Conservation (phyloP, 2,888 invertebrate species). For the Phragmatobia fuliginosa region DNA sequence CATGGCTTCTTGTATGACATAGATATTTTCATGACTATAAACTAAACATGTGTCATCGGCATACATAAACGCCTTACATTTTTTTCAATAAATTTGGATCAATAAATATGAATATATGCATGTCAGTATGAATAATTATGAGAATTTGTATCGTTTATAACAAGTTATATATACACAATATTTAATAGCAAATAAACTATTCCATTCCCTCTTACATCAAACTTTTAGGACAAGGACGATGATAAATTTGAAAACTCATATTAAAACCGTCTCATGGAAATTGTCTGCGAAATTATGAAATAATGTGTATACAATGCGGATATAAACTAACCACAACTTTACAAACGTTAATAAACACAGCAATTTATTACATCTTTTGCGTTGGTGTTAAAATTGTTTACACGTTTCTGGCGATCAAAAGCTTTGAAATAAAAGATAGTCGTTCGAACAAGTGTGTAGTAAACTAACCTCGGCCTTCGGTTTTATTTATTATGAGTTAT, state of each 20-base stretch:
- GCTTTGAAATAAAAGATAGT: constrained; percentile 28
- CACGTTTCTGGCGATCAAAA: constrained; percentile 27
- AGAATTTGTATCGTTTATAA: no score
- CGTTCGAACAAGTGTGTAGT: constrained; percentile 29
- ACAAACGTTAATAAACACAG: neutral
- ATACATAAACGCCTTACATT: no score
- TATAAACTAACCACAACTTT: constrained; percentile 1
- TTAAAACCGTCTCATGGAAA: neutral
- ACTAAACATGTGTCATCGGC: no score
- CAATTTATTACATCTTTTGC: constrained; percentile 15
- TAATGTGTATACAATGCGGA: constrained; percentile 2
- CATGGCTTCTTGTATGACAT: no score
- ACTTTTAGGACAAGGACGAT: neutral
- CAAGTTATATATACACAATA: no score
- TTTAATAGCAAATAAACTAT: no score
- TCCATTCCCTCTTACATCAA: neutral
- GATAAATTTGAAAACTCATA: neutral
- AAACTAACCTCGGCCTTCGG: constrained; percentile 27
- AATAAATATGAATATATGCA: no score
- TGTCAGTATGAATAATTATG: no score
- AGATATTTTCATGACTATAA: no score
- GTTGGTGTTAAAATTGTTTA: constrained; percentile 16
- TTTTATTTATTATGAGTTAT: neutral
- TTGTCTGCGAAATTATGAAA: neutral
- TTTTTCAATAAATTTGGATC: no score